Evolutionary conservation across 2,888 invertebrate species (phyloP).

Genomic region (Polietes domitor): DNA sequence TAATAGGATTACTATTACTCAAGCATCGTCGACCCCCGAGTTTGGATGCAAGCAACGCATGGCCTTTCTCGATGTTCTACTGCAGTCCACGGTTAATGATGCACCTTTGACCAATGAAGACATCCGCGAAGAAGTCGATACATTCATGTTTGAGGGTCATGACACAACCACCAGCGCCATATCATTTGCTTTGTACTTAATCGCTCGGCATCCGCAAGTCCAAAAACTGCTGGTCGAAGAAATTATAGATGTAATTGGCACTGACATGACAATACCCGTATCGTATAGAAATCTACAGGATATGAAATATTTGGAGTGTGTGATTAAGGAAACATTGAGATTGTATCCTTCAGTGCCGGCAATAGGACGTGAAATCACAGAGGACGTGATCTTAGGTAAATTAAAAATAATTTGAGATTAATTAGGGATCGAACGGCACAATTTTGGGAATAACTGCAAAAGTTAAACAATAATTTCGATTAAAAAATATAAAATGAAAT

Average conservation of each 20-base stretch:
- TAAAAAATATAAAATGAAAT: no score
- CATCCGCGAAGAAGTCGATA: slow-evolving; percentile 86
- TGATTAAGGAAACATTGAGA: slow-evolving; percentile 85
- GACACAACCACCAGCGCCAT: slow-evolving; percentile 78
- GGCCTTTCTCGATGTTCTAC: slow-evolving; percentile 85
- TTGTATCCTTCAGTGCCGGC: slow-evolving; percentile 85
- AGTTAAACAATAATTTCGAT: no score
- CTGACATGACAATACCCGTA: slow-evolving; percentile 69
- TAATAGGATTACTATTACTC: background rate
- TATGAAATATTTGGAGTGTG: slow-evolving; percentile 82
- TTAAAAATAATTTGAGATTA: no score
- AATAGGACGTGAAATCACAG: slow-evolving; percentile 82
- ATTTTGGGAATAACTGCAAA: no score
- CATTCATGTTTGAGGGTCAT: slow-evolving; percentile 83
- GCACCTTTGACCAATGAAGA: slow-evolving; percentile 83
- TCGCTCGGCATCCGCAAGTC: slow-evolving; percentile 74
- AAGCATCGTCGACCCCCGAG: slow-evolving; percentile 60
- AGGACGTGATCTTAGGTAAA: slow-evolving; percentile 83
- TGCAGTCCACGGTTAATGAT: slow-evolving; percentile 83
- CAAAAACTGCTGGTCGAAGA: slow-evolving; percentile 75
- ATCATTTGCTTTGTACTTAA: slow-evolving; percentile 74
- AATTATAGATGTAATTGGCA: slow-evolving; percentile 73
- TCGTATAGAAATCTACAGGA: slow-evolving; percentile 73
- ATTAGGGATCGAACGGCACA: no score
- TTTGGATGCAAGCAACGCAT: slow-evolving; percentile 83